Conservation (phyloP, 2,797 vertebrate genomes). For the Hozukius guyotensis region DNA sequence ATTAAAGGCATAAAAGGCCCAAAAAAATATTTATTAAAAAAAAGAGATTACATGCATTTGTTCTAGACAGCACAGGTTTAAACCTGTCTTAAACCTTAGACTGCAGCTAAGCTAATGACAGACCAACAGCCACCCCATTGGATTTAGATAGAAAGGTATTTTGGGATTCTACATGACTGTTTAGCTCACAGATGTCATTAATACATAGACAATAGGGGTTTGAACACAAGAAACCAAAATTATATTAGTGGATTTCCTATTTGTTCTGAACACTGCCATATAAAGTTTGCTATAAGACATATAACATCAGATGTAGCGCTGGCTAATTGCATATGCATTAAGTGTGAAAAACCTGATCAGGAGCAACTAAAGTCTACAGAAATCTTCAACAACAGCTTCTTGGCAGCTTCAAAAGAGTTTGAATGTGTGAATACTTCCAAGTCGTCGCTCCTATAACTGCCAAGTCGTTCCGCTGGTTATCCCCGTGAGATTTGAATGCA, state of each 20-base stretch:
- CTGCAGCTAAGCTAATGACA: background rate
- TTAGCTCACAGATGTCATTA: background rate
- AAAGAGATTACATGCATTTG: background rate
- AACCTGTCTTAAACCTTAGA: background rate
- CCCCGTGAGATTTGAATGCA: slow-evolving; percentile 43
- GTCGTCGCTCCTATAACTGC: slow-evolving; percentile 30
- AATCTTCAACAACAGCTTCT: slow-evolving; percentile 29
- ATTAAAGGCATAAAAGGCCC: no score
- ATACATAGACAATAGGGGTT: background rate
- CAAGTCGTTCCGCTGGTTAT: slow-evolving; percentile 52
- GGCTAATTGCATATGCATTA: background rate
- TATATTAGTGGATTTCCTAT: background rate
- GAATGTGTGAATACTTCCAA: slow-evolving; percentile 35
- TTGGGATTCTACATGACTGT: background rate
- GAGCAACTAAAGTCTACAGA: slow-evolving; percentile 4
- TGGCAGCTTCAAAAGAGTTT: slow-evolving; percentile 39
- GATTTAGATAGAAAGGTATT: background rate
- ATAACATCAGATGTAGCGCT: background rate
- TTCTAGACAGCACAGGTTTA: background rate
- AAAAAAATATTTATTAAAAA: no score
- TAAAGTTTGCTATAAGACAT: background rate
- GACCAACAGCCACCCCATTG: background rate
- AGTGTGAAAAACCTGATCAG: slow-evolving; percentile 31
- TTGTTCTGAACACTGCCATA: background rate
- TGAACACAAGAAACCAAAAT: background rate